These are phyloP conservation scores for Pseudorhombus dupliciocellatus DNA, from an alignment of 2,113 vertebrate genomes.

Conservation along the genomic window DNA sequence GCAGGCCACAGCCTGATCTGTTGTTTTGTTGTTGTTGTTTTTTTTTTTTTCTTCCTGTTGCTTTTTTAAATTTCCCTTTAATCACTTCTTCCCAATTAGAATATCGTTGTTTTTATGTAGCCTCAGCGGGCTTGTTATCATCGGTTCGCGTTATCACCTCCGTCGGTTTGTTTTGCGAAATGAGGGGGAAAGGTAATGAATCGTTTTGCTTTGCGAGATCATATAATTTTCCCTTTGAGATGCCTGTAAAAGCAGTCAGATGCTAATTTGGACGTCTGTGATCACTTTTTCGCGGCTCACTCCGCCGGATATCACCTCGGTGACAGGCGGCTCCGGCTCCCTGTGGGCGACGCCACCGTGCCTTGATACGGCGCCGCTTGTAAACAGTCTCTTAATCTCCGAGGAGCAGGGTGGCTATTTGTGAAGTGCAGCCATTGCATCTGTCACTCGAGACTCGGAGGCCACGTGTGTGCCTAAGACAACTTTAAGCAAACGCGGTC, in stretches of 20 bases:
- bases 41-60: too few species aligned
- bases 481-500: slow-evolving; percentile 22
- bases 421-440: slow-evolving; percentile 40
- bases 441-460: slow-evolving; percentile 36
- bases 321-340: slow-evolving; percentile 42
- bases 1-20: slow-evolving; percentile 46
- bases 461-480: slow-evolving; percentile 23
- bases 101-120: slow-evolving; percentile 54
- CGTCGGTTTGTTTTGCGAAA: slow-evolving; percentile 65
- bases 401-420: slow-evolving; percentile 46
- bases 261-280: slow-evolving; percentile 64
- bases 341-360: slow-evolving; percentile 25
- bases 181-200: slow-evolving; percentile 61
- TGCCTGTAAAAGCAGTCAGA: slow-evolving; percentile 32
- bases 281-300: slow-evolving; percentile 48
- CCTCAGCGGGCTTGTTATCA: slow-evolving; percentile 66
- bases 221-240: slow-evolving; percentile 61
- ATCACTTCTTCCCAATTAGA: slow-evolving; percentile 66
- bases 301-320: slow-evolving; percentile 42
- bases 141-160: slow-evolving; percentile 53
- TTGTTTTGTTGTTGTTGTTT: slow-evolving; percentile 26
- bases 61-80: slow-evolving; percentile 49
- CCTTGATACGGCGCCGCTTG: slow-evolving; percentile 45
- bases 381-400: slow-evolving; percentile 59
- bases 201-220: slow-evolving; percentile 61